Evolutionary conservation across 2,797 vertebrate species (phyloP), one percentile per base, ranked within the genome.

Genomic region (Ctenochaetus hawaiiensis): DNA sequence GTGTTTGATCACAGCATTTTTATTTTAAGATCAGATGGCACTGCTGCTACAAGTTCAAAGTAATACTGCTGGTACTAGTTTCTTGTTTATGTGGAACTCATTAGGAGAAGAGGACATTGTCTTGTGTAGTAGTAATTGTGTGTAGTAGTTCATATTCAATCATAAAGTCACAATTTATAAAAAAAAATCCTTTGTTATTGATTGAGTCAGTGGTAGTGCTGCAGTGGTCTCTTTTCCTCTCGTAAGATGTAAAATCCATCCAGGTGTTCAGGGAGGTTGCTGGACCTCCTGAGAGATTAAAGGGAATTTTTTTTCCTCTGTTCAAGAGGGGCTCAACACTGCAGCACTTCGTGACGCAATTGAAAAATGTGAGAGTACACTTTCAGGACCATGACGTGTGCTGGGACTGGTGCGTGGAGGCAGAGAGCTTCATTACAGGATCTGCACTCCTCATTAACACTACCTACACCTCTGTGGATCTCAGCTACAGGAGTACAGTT

Each of bases 231-330:
- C 52, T 57, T 53, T 73, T 68, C 34, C 20, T 54, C 26, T 67
- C 8, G 44, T 10, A 57, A 18, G 3, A 17, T 54, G 37, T 51
- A 23, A 78, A 47, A 1, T 18, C n/a, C 70, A 44, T 59, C n/a
- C n/a, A n/a, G 47, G 6, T 11, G 57, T 45, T 43, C 0, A 1
- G 44, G 22, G 10, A 34, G 9, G 62, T 48, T 0, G 0, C 43
- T 72, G 23, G 43, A 16, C 51, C 12, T 58, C 52, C 16, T 39
- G 16, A 26, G 5, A 57, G 44, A 62, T 72, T 41, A 63, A 54
- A 64, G 5, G 4, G 26, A 45, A 82, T 61, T 61, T 75, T 72
- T 58, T 72, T 70, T 68, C 23, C 43, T 39, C 13, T 54, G 22
- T 41, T 69, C 37, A 54, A 26, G 37, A 58, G 23, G 45, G 30